Base-by-base conservation (phyloP, 2,797 vertebrate genomes). In the Poeciliopsis infans region DNA sequence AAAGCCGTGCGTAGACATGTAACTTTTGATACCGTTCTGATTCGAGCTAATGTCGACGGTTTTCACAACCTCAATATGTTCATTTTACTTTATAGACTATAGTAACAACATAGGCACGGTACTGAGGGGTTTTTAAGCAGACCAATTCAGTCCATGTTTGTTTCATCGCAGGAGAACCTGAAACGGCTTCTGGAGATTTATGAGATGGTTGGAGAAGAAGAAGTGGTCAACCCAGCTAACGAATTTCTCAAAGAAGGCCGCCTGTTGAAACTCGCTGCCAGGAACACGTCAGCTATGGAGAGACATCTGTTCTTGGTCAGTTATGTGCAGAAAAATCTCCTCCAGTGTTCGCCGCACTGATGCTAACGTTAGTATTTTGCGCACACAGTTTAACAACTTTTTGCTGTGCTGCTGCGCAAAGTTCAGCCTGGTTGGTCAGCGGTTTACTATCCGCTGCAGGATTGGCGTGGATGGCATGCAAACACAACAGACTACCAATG, bases 351-450 rank as follows among this genome's bases (percentile, higher is more conserved):
- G 41, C n/a, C 23, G 46, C 41, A 20, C 43, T 20, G 11, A 16
- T 57, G 1, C 0, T 7, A 5, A n/a, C 25, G 10, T 33, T 23
- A 2, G 10, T 18, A 68, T 3, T 45, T 20, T 47, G 70, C 53
- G 18, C 25, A 15, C 33, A 16, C 93, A 98, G 97, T 98, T 98
- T 93, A 98, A 98, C 96, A 97, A 97, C 94, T 96, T 97, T 89
- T 88, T 98, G 90, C 95, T 98, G 57, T 97, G 96, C 94, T 98
- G 97, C 53, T 94, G 95, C 64, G 96, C 97, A 3, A 97, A 94
- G 85, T 97, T 98, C 91, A 96, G 97, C 93, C 96, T 98, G 39
- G 94, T 96, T 72, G 97, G 97, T 1, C 95, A 96, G 16, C 95
- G 96, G 10, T 97, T 96, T 80, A 96, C 97, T 8, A 96, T 98